Evolutionary conservation across 2,888 invertebrate genomes (phyloP).

Genomic region (Drosophila peninsularis): DNA sequence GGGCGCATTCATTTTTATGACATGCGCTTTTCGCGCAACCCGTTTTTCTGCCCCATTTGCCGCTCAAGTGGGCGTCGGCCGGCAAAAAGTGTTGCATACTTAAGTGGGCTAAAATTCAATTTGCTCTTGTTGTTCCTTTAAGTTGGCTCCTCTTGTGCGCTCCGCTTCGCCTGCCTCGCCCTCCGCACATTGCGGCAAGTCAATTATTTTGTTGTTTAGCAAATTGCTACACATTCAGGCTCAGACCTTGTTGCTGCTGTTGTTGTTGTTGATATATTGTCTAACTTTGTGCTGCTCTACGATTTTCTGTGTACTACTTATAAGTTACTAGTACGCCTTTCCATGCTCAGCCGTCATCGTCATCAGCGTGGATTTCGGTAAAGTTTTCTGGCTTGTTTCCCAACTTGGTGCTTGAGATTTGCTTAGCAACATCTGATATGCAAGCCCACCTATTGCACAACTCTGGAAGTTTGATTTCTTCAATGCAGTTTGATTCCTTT

Average conservation of each 20-base stretch:
- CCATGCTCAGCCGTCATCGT: conserved; percentile 18
- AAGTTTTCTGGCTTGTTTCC: conserved; percentile 30
- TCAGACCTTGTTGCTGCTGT: conserved; percentile 34
- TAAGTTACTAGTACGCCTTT: conserved; percentile 15
- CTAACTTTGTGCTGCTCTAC: conserved; percentile 32
- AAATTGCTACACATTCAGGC: conserved; percentile 73
- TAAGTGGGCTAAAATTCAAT: conserved; percentile 59
- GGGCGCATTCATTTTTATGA: conserved; percentile 63
- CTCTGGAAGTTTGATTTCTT: too few species aligned
- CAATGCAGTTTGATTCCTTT: not conserved
- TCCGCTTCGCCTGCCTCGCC: conserved; percentile 13
- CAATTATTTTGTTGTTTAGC: conserved; percentile 76
- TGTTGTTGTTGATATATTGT: conserved; percentile 22
- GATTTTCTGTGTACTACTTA: conserved; percentile 16
- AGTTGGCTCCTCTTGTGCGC: conserved; percentile 21
- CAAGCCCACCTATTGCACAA: conserved; percentile 22
- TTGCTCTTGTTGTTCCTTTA: conserved; percentile 49
- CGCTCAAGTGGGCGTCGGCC: conserved; percentile 50
- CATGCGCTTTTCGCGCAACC: conserved; percentile 67
- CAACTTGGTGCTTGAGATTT: too few species aligned
- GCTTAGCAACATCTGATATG: conserved; percentile 12
- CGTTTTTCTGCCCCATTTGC: conserved; percentile 63
- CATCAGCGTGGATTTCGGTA: conserved; percentile 26
- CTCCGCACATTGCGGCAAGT: conserved; percentile 65
- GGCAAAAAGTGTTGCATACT: conserved; percentile 68